Evolutionary conservation across 2,797 vertebrate genomes (phyloP).

Genomic region (Chaunax sp.): DNA sequence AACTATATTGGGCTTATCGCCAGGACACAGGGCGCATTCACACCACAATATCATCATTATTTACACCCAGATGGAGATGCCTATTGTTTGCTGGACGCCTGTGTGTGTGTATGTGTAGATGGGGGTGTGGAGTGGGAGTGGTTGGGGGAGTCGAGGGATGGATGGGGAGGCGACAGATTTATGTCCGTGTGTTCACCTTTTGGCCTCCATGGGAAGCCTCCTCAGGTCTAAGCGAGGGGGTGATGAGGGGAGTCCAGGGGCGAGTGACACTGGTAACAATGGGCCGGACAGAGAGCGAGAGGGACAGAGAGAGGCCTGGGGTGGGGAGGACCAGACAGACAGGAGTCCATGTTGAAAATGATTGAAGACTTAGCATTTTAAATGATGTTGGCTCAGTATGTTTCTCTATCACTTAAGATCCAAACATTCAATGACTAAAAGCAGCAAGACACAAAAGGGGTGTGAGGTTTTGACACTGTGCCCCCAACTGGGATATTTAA

Average conservation of each 20-base stretch:
- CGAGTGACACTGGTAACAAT: constrained; percentile 54
- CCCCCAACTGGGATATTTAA: too few relatives aligned
- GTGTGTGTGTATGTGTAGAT: constrained; percentile 38
- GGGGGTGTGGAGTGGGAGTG: constrained; percentile 38
- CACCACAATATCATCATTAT: constrained; percentile 80
- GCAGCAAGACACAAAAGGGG: too few relatives aligned
- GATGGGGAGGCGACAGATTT: constrained; percentile 70
- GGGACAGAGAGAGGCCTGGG: constrained; percentile 10
- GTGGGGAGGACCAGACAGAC: constrained; percentile 31
- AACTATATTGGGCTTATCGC: constrained; percentile 82
- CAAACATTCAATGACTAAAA: too few relatives aligned
- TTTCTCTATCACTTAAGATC: too few relatives aligned
- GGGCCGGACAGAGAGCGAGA: constrained; percentile 33
- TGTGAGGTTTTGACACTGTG: too few relatives aligned
- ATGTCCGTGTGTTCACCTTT: constrained; percentile 72
- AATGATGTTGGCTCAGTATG: too few relatives aligned
- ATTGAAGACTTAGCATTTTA: constrained; percentile 54
- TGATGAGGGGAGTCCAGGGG: constrained; percentile 28
- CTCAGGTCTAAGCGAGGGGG: constrained; percentile 29
- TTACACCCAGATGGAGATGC: constrained; percentile 79
- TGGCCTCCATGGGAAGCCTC: constrained; percentile 70
- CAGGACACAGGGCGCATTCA: constrained; percentile 78
- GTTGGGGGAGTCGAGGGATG: constrained; percentile 21
- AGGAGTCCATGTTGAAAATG: constrained; percentile 44
- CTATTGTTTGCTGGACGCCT: constrained; percentile 69